These are phyloP conservation scores for Dyspetes luteomarginatus DNA, from an alignment of 2,888 invertebrate genomes.

Conservation along the genomic window DNA sequence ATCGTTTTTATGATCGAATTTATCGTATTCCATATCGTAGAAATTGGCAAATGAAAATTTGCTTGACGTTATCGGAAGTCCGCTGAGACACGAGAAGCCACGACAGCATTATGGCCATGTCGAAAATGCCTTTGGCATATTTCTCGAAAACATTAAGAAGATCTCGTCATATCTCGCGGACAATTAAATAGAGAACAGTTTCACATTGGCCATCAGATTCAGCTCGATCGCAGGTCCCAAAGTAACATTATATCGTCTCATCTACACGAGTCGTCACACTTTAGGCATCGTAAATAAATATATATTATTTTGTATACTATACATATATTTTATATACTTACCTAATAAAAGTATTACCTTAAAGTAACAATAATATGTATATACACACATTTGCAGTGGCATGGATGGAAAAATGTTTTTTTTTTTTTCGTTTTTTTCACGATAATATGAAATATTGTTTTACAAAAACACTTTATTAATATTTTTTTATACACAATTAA, in stretches of 20 bases:
- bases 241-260: constrained; percentile 27
- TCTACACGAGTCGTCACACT: constrained; percentile 38
- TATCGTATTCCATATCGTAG: constrained; percentile 71
- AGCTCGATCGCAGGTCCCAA: constrained; percentile 56
- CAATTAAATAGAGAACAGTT: constrained; percentile 68
- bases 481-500: constrained; percentile 12
- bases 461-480: constrained; percentile 16
- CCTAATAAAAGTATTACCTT: constrained; percentile 67
- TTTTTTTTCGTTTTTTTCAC: constrained; percentile 69
- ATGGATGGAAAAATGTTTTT: constrained; percentile 48
- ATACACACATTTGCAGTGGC: constrained; percentile 69
- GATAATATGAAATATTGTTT: constrained; percentile 34
- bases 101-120: constrained; percentile 32
- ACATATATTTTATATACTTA: constrained; percentile 27
- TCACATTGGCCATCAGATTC: constrained; percentile 22
- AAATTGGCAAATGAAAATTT: constrained; percentile 72
- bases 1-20: constrained; percentile 4
- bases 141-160: constrained; percentile 74
- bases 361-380: constrained; percentile 70
- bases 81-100: constrained; percentile 43
- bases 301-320: neutral
- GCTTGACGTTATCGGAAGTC: constrained; percentile 69
- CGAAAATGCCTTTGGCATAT: constrained; percentile 71
- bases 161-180: constrained; percentile 74
- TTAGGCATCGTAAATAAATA: constrained; percentile 13